Percentiles rank a stretch among this genome's conserved stretches.
These are phyloP conservation scores for Hemistola chrysoprasaria DNA, from an alignment of 2,888 invertebrate genomes.

Conservation along the genomic window DNA sequence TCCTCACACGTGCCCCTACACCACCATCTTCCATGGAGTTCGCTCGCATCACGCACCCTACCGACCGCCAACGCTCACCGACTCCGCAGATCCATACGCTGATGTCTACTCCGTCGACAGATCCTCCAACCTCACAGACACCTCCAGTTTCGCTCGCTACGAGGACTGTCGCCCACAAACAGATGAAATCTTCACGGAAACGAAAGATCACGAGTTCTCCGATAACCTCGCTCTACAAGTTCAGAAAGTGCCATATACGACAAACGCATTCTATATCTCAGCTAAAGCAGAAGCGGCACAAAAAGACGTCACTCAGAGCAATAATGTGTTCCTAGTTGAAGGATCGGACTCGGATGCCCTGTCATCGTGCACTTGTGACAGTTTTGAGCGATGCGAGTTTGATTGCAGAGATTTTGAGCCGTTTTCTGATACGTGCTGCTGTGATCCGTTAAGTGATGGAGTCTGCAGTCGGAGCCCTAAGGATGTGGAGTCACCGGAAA, in stretches of 20 bases:
- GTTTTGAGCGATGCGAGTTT: conserved; percentile 81
- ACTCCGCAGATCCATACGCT: conserved; percentile 65
- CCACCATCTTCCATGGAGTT: conserved; percentile 68
- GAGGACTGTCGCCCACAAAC: conserved; percentile 68
- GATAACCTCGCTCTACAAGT: conserved; percentile 61
- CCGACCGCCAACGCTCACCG: conserved; percentile 62
- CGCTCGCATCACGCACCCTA: conserved; percentile 57
- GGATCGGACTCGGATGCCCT: conserved; percentile 76
- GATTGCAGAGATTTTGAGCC: conserved; percentile 82
- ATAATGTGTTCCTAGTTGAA: conserved; percentile 62
- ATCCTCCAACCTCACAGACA: conserved; percentile 74
- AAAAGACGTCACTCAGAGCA: conserved; percentile 52
- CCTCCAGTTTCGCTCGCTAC: conserved; percentile 75
- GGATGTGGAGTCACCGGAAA: conserved; percentile 73
- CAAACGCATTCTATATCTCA: conserved; percentile 69
- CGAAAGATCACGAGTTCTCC: conserved; percentile 41
- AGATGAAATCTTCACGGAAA: conserved; percentile 52
- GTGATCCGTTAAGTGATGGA: conserved; percentile 75
- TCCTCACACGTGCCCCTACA: conserved; percentile 73
- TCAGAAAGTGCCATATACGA: conserved; percentile 72
- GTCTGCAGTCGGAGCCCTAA: conserved; percentile 77
- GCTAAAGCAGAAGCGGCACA: conserved; percentile 53
- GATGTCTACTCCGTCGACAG: conserved; percentile 74
- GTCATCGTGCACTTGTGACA: conserved; percentile 79
- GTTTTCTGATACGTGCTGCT: conserved; percentile 84